Evolutionary conservation across 2,797 vertebrate genomes (phyloP).

Genomic region (Eulemur rubriventer): DNA sequence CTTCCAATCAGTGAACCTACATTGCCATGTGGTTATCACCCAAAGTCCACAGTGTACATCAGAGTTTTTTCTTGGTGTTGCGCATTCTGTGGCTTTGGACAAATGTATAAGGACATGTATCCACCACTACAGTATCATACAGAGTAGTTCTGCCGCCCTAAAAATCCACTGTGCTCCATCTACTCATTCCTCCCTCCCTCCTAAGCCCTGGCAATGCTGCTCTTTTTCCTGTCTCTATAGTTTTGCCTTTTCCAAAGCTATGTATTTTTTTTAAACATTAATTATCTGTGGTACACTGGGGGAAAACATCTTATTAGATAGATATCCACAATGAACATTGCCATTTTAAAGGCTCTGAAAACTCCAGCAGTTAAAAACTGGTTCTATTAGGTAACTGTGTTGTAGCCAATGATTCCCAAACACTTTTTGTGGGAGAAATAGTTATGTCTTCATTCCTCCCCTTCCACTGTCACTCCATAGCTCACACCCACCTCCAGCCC

Average conservation of each 20-base stretch:
- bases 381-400: background rate
- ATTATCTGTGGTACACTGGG: background rate
- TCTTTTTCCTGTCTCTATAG: background rate
- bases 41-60: background rate
- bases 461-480: background rate
- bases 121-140: no score
- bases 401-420: background rate
- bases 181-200: background rate
- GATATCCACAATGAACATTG: background rate
- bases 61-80: background rate
- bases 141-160: background rate
- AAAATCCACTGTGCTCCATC: background rate
- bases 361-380: background rate
- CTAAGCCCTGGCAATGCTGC: background rate
- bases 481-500: background rate
- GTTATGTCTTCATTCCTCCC: background rate
- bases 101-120: no score
- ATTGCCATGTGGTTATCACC: background rate
- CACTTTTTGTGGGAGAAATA: background rate
- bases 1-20: background rate
- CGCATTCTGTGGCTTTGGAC: background rate
- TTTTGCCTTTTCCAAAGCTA: background rate
- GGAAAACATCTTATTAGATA: background rate
- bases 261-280: background rate
- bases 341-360: constrained; percentile 17